phyloP scores from a whole-genome alignment of 92 coral and sea anemone species.

The Parazoanthus atlanticus region DNA sequence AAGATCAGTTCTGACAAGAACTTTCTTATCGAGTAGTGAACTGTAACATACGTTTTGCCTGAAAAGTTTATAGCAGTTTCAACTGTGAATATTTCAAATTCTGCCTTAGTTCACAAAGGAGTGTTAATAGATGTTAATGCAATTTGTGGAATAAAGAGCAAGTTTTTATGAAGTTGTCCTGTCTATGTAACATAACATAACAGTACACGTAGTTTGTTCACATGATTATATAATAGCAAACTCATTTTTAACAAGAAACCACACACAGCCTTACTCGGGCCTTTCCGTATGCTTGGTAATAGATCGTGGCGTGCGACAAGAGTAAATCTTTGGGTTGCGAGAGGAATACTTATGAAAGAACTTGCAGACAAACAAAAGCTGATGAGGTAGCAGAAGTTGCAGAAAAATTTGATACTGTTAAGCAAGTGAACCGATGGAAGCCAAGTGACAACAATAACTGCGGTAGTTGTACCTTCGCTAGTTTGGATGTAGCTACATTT shows the following conservation, averaged over 20 bases:
- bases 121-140: neutral
- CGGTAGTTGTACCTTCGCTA: constrained; percentile 38
- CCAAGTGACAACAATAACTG: constrained; percentile 71
- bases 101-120: neutral
- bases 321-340: constrained; percentile 64
- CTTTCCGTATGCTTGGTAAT: neutral
- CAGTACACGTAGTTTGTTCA: too few relatives aligned
- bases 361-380: constrained; percentile 64
- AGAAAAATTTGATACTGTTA: constrained; percentile 51
- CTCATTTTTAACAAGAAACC: too few relatives aligned
- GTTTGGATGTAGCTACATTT: too few relatives aligned
- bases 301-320: constrained; percentile 67
- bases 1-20: too few relatives aligned
- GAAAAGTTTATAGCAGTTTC: neutral
- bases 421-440: constrained; percentile 62
- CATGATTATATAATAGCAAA: too few relatives aligned
- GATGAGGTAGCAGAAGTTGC: constrained; percentile 39
- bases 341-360: constrained; percentile 73
- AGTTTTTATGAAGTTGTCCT: neutral
- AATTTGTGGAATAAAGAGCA: neutral
- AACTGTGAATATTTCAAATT: neutral
- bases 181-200: too few relatives aligned
- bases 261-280: too few relatives aligned
- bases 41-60: too few relatives aligned
- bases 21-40: too few relatives aligned